Evolutionary conservation across 2,797 vertebrate species (phyloP), one percentile per base, ranked within the genome.

Genomic region (Lophius americanus): DNA sequence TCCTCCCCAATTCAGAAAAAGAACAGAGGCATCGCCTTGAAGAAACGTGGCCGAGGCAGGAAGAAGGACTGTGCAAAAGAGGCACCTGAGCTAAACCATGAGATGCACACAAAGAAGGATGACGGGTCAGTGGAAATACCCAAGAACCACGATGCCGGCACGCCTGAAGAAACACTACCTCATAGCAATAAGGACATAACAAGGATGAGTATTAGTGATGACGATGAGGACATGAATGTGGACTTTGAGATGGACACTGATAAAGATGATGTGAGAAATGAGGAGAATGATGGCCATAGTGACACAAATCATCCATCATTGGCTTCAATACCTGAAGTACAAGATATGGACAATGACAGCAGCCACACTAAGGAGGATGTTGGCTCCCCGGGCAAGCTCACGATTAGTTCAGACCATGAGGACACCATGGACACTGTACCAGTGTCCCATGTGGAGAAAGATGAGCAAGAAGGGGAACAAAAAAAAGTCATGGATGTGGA

Each of bases 71-170:
- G 11, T 5, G 42, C 60, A 44, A 35, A 8, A 0, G 51, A 73
- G 4, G 9, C 11, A 0, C 48, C 10, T 1, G 51, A 55, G 14
- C 14, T 0, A 10, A 14, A 3, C 0, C 90, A 92, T 66, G 90
- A 92, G 0, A 9, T 3, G 23, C 69, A 44, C 56, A 3, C 38
- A 65, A 92, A 92, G 81, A 90, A 89, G 70, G 68, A 89, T 52
- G 90, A 72, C n/a, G 0, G 4, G 5, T 7, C 63, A 10, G 65
- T 65, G 46, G 68, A 78, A 36, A 10, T 5, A 14, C 33, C 70
- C 0, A 33, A 1, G 35, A 50, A 61, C 13, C 0, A 4, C 3
- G 48, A 47, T 3, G 35, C 50, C 4, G 38, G 41, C 14, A 44
- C 36, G 38, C 55, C 53, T 0, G 60, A 65, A 23, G 64, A 63